Base-by-base conservation (phyloP, 1,140 invertebrate genomes). In the Drosophila busckii region DNA sequence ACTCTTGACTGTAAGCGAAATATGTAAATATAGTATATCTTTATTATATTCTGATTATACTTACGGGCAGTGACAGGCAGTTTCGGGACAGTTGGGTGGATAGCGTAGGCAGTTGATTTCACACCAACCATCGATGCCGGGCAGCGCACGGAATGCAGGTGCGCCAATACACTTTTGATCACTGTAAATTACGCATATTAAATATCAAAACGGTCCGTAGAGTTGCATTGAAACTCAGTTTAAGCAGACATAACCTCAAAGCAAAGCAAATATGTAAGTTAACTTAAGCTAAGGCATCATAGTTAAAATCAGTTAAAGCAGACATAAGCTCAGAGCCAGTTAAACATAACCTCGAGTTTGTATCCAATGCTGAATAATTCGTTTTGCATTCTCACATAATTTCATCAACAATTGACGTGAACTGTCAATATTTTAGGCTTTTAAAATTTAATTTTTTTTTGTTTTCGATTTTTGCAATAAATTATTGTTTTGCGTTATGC, bases 51-150 rank as follows among this genome's bases (percentile, higher is more conserved):
- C 23, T n/a, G 10, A 23, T 34, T 34, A 32, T 88, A 93, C 94
- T 93, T 90, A 95, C 94, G 94, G 94, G 75, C 95, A 96, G 31
- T 90, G 87, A 58, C 95, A 96, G 5, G 94, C 88, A 4, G 89
- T 86, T 12, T 90, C 86, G 0, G 94, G 94, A 86, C 95, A 96
- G 84, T 95, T 94, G 1, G 94, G 94, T 9, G 94, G 94, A 86
- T 95, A 95, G 22, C 92, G 91, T 34, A 96, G 88, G 60, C 95
- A 96, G 87, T 96, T 96, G 9, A 88, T 91, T 87, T 94, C 92
- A 80, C 95, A 96, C 94, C 94, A 96, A 45, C 91, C 89, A 45
- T 90, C 89, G 90, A 95, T 94, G 13, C 93, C 94, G 6, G 93
- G 92, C 49, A 94, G 88, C 9, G 88, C 60, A 12, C 90, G 89